phyloP scores from a whole-genome alignment of 2,113 vertebrate genomes.

The Silurus asotus region DNA sequence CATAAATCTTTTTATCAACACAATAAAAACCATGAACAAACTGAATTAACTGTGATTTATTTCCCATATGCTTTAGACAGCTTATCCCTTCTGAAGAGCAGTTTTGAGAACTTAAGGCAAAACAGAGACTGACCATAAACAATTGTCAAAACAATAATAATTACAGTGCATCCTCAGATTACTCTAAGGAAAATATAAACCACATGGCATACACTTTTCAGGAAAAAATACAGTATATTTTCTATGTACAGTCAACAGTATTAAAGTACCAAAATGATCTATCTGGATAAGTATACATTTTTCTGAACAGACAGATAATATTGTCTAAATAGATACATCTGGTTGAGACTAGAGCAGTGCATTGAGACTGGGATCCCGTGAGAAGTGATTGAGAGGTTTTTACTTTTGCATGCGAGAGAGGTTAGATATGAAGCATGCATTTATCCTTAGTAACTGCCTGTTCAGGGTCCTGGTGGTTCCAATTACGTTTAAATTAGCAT shows the following conservation, averaged over 20 bases:
- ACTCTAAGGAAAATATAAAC: background rate
- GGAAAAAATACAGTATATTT: background rate
- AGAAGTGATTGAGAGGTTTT: background rate
- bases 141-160: constrained; percentile 3
- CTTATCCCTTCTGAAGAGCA: background rate
- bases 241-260: background rate
- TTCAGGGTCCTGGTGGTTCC: background rate
- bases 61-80: background rate
- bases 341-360: background rate
- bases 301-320: background rate
- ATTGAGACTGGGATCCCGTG: background rate
- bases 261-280: background rate
- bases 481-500: background rate
- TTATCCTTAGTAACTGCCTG: background rate
- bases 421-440: background rate
- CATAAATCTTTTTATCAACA: background rate
- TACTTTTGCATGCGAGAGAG: background rate
- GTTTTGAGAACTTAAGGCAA: constrained; percentile 1
- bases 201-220: background rate
- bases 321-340: background rate
- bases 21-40: background rate
- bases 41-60: constrained; percentile 8
- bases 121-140: background rate
- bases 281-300: background rate
- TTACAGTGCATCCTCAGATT: background rate